A percentile compares a stretch with the other conserved stretches of the same genome.
Evolutionary conservation across 2,113 vertebrate species (phyloP).

Genomic region (Acanthochromis polyacanthus): DNA sequence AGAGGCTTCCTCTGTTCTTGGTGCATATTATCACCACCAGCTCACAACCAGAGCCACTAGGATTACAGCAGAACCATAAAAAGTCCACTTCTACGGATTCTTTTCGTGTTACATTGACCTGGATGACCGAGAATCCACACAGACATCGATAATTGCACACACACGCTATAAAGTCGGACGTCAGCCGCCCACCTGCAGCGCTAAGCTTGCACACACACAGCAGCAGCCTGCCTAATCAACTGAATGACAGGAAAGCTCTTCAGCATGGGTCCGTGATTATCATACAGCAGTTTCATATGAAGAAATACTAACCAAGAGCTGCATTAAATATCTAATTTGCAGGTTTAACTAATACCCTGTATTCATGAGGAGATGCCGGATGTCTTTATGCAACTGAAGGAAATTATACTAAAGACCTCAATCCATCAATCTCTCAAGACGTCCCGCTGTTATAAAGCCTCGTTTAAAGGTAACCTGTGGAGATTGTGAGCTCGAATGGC

Average conservation of each 20-base stretch:
- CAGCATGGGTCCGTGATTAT: slow-evolving; percentile 38
- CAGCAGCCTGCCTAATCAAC: slow-evolving; percentile 7
- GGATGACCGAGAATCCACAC: too few relatives aligned
- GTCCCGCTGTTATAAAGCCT: slow-evolving; percentile 7
- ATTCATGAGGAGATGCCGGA: slow-evolving; percentile 6
- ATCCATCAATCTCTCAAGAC: not conserved
- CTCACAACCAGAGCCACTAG: too few relatives aligned
- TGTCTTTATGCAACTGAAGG: not conserved
- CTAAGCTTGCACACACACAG: not conserved
- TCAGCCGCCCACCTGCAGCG: not conserved
- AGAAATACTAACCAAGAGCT: not conserved
- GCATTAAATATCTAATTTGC: slow-evolving; percentile 14
- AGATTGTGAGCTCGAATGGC: slow-evolving; percentile 2
- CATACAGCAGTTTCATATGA: slow-evolving; percentile 42
- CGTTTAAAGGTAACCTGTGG: slow-evolving; percentile 28
- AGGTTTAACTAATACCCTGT: slow-evolving; percentile 55
- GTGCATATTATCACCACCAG: too few relatives aligned
- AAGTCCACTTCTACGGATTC: too few relatives aligned
- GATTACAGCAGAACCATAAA: too few relatives aligned
- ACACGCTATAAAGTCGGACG: not conserved
- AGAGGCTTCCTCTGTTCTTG: too few relatives aligned
- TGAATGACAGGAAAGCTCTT: slow-evolving; percentile 1
- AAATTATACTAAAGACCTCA: not conserved
- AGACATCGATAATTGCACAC: not conserved
- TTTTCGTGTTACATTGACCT: too few relatives aligned